Evolutionary conservation across 2,113 vertebrate genomes (phyloP), one percentile per base, ranked within the genome.

Genomic region (Otus sunia): DNA sequence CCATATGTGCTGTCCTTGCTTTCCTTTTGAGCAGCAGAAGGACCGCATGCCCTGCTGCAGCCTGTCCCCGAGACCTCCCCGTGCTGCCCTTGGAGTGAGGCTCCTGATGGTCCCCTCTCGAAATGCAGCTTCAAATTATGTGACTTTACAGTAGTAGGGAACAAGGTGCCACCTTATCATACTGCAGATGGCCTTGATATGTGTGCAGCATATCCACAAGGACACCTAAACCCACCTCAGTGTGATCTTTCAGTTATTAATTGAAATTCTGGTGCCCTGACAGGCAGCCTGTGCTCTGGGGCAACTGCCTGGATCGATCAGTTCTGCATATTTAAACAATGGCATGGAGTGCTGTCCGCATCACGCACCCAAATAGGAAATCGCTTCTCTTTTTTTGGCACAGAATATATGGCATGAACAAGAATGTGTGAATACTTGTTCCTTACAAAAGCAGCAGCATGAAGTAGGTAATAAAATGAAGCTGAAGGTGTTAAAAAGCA

Each of bases 391-490:
- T 55, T 67, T 66, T 83, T 50, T 84, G 88, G 78, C 69, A 53
- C 63, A 63, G 36, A 49, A 58, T 34, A 45, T 53, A 15, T 60
- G 69, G 59, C 55, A 20, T 32, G 88, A 90, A 11, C 68, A 68
- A 36, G 5, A 72, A 80, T 1, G 76, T 86, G 89, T 49, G 52
- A 92, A 64, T 49, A 7, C 78, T 92, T 19, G 27, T 84, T 94
- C 60, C 91, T 92, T 69, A 21, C 11, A 68, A 93, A 95, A 94
- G 95, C 93, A 77, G 69, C 71, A 47, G 87, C 67, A 4, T 72
- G 94, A 82, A 78, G 84, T 22, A 73, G 89, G 85, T 88, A 95
- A 96, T 95, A 88, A 95, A 92, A 91, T 30, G 86, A 88, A 91
- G 59, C 79, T 41, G 88, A 95, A 94, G 93, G 97, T 97, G 96